Conservation (phyloP, 2,888 invertebrate genomes). For the Gortyna flavago region DNA sequence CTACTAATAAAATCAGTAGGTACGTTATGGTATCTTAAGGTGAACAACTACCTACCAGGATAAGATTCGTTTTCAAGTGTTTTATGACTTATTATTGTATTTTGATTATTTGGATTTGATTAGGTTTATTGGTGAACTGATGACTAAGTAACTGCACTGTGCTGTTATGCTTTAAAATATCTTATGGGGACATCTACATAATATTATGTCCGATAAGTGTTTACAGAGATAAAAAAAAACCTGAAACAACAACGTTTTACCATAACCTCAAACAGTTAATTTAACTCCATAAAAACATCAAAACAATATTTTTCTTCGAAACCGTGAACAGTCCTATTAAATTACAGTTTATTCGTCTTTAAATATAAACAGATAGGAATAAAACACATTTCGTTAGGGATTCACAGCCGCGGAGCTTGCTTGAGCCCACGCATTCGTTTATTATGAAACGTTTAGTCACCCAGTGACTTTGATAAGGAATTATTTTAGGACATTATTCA, state of each 20-base stretch:
- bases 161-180: conserved; percentile 30
- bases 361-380: conserved; percentile 44
- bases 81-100: conserved; percentile 13
- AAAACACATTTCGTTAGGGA: conserved; percentile 53
- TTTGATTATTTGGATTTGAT: conserved; percentile 27
- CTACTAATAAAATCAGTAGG: conserved; percentile 13
- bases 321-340: conserved; percentile 14
- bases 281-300: conserved; percentile 25
- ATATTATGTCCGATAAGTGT: neutral
- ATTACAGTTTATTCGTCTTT: conserved; percentile 39
- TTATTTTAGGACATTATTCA: conserved; percentile 64
- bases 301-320: conserved; percentile 28
- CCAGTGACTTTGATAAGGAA: conserved; percentile 58
- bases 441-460: conserved; percentile 65
- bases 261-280: neutral
- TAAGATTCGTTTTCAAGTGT: conserved; percentile 29
- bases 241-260: neutral
- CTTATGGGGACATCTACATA: conserved; percentile 23
- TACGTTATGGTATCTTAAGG: conserved; percentile 39
- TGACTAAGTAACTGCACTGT: conserved; percentile 30
- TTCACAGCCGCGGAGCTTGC: conserved; percentile 28
- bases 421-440: conserved; percentile 60
- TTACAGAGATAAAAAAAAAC: conserved; percentile 14
- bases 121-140: neutral
- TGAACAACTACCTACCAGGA: conserved; percentile 21